A percentile compares a stretch with the other conserved stretches of the same genome.
Conservation (phyloP, 2,888 invertebrate species). For the Tinea pellionella region DNA sequence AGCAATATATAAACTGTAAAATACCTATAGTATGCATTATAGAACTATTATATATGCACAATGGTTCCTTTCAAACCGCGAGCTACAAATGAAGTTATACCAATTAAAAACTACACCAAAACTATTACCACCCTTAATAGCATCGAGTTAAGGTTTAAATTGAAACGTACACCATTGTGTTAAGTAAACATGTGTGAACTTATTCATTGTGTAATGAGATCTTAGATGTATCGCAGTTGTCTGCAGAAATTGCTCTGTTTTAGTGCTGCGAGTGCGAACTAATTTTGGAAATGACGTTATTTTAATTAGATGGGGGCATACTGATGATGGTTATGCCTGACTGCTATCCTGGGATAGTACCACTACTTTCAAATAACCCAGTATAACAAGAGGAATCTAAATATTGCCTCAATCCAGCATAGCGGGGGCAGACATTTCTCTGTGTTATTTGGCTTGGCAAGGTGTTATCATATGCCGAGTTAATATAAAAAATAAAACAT, state of each 20-base stretch:
- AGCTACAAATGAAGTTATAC: not conserved
- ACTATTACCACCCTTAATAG: not conserved
- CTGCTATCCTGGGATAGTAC: too few species aligned
- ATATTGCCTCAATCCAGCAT: too few species aligned
- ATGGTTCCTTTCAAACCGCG: not conserved
- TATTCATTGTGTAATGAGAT: constrained; percentile 5
- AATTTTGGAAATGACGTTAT: not conserved
- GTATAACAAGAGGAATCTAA: too few species aligned
- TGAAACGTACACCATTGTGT: not conserved
- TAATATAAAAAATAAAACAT: too few species aligned
- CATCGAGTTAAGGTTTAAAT: not conserved
- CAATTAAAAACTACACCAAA: not conserved
- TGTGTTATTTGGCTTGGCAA: too few species aligned
- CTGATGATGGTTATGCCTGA: too few species aligned
- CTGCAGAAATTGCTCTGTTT: not conserved
- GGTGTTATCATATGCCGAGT: too few species aligned
- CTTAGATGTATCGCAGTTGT: not conserved
- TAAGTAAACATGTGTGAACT: not conserved
- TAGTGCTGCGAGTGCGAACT: not conserved
- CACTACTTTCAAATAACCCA: too few species aligned
- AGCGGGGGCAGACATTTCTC: too few species aligned
- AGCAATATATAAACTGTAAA: too few species aligned
- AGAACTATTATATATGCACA: not conserved
- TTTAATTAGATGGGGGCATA: too few species aligned
- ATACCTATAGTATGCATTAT: not conserved